Base-by-base conservation (phyloP, 1,140 invertebrate genomes). In the Spodoptera frugiperda region DNA sequence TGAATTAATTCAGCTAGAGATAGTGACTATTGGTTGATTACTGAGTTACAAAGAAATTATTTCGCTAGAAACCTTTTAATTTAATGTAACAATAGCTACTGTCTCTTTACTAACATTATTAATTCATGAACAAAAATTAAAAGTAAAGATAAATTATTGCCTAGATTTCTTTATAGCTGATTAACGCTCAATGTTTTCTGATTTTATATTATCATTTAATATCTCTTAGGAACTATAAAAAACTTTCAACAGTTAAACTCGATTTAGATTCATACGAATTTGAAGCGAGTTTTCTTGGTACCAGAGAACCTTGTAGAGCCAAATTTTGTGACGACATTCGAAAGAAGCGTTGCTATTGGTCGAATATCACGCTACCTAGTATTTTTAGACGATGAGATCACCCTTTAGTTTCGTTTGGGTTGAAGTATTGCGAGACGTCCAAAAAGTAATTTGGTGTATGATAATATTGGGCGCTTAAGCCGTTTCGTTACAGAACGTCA, bases 311-410 rank as follows among this genome's bases (percentile, higher is more conserved):
- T 73, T 44, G 33, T 48, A 15, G 30, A 39, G n/a, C 44, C 54
- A 46, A 57, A 61, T 46, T 49, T 15, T n/a, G 75, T 89, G 86
- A 91, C 87, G 90, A 91, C 86, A 91, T 49, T 8, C 2, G 21
- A 57, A 79, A 59, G 17, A 78, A 55, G 39, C 54, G 9, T 70
- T 79, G 21, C 78, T 54, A 93, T 93, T 93, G 92, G 92, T 81
- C 11, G 72, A 82, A 79, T 85, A 93, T 93, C 87, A 91, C 89
- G 92, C 61, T 78, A 93, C 84, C 59, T 17, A 49, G 70, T 88
- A 88, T 85, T 80, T 84, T 81, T 89, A 91, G 85, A 81, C 77
- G 72, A 81, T 93, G 92, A 93, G 84, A 87, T 93, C 92, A 92
- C 84, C 86, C 86, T 86, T 89, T 74, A 84, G 87, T 85, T 85